phyloP scores from a whole-genome alignment of 2,797 vertebrate genomes.

The Chelidonichthys spinosus region DNA sequence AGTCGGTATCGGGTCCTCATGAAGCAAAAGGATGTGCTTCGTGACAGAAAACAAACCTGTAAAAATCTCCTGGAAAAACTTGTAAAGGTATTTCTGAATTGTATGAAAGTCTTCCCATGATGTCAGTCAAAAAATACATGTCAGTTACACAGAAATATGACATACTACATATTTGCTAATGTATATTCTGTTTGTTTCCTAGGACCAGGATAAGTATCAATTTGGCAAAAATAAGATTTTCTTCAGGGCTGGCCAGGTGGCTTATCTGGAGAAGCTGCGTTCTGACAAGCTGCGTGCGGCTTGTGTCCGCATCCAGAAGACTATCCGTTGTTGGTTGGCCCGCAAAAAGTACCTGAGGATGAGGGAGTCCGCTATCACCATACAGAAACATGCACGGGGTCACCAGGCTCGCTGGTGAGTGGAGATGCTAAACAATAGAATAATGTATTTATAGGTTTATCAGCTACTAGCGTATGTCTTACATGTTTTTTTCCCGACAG shows the following conservation, averaged over 20 bases:
- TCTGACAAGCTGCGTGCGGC: slow-evolving; percentile 93
- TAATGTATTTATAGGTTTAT: neutral
- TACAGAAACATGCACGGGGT: slow-evolving; percentile 92
- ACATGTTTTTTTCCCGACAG: slow-evolving; percentile 70
- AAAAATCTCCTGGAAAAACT: slow-evolving; percentile 92
- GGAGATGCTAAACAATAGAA: neutral
- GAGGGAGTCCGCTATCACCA: slow-evolving; percentile 86
- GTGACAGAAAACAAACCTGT: slow-evolving; percentile 92
- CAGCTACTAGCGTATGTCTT: neutral
- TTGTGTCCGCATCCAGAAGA: slow-evolving; percentile 96
- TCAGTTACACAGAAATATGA: neutral
- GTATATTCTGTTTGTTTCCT: slow-evolving; percentile 18
- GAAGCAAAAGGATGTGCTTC: slow-evolving; percentile 92
- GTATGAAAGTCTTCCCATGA: neutral
- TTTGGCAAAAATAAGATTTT: slow-evolving; percentile 99
- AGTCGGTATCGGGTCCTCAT: slow-evolving; percentile 95
- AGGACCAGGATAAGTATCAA: slow-evolving; percentile 96
- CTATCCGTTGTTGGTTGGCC: slow-evolving; percentile 94
- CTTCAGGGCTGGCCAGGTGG: slow-evolving; percentile 98
- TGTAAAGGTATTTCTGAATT: slow-evolving; percentile 84
- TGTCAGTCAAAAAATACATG: neutral
- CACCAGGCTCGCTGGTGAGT: slow-evolving; percentile 93
- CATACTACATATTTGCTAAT: neutral
- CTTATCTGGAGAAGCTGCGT: slow-evolving; percentile 96
- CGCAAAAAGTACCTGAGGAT: slow-evolving; percentile 93